Percentiles rank a stretch among this genome's conserved stretches.
phyloP scores from a whole-genome alignment of 2,113 vertebrate species.

The Ceuthmochares aereus region DNA sequence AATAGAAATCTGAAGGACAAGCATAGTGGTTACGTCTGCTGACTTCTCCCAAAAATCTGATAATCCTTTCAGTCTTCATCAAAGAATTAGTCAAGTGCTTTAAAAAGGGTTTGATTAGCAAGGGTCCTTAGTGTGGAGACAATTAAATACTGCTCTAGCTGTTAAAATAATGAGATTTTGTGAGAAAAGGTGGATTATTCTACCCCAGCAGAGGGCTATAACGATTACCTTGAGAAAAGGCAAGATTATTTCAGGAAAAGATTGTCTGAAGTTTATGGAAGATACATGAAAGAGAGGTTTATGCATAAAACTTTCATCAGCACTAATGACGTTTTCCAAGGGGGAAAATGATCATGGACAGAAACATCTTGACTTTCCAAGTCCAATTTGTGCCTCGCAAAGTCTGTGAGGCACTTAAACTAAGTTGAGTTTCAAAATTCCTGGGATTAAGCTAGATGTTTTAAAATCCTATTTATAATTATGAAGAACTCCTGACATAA shows the following conservation, averaged over 20 bases:
- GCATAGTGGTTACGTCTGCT: background rate
- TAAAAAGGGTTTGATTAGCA: conserved; percentile 47
- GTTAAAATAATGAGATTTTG: conserved; percentile 29
- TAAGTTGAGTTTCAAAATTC: conserved; percentile 14
- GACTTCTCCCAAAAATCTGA: conserved; percentile 47
- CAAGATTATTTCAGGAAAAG: background rate
- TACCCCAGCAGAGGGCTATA: background rate
- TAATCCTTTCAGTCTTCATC: conserved; percentile 34
- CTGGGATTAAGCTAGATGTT: background rate
- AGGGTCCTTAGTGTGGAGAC: background rate
- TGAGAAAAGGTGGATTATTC: background rate
- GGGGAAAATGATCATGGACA: background rate
- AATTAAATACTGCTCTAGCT: conserved; percentile 20
- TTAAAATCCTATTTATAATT: conserved; percentile 11
- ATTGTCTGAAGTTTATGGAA: background rate
- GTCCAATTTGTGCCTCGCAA: background rate
- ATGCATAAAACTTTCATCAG: background rate
- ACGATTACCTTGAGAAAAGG: background rate
- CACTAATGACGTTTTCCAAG: background rate
- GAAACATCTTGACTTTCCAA: background rate
- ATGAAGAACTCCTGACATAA: background rate
- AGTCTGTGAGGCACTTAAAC: background rate
- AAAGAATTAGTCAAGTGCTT: conserved; percentile 26
- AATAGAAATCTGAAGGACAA: background rate
- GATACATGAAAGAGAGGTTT: background rate